Base-by-base conservation (phyloP, 2,113 vertebrate species). In the Lasiurus cinereus region DNA sequence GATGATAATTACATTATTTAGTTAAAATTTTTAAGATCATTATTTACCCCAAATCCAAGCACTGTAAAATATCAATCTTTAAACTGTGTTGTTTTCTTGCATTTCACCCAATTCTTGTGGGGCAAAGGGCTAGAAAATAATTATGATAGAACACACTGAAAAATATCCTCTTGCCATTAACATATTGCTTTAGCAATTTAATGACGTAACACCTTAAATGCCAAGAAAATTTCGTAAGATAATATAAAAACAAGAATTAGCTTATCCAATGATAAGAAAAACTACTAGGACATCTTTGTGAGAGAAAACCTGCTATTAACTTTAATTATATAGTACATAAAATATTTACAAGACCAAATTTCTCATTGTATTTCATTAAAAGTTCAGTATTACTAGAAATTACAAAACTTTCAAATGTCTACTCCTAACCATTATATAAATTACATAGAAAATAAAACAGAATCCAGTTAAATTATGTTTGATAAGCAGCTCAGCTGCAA, bases 1-100 rank as follows among this genome's bases (percentile, higher is more conserved):
- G 48, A 97, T 3, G 94, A 50, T 96, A 88, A 85, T n/a, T 90
- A 88, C 24, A 93, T 33, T 43, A 88, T 48, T 82, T 74, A 52
- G 3, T 73, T 29, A 24, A 2, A 84, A 56, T 90, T 64, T 2
- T 12, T 93, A 94, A 93, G 85, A 15, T 18, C 9, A 93, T 36
- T 74, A 95, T 78, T 92, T 92, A 66, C 56, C 43, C 48, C 36
- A 94, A 94, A 29, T 54, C 0, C 0, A 36, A 18, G 1, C n/a
- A 87, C 56, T 52, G 16, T 8, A 39, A 94, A 83, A 88, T 6
- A 50, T 24, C 50, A 0, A 0, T 82, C 83, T 89, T 2, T 18
- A 92, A 72, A 88, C 83, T 33, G 10, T 7, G 73, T 5, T 62
- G 29, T 29, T 2, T 94, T 82, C 62, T 22, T 0, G 3, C 48